These are phyloP conservation scores for Mormyrops boulengeri DNA, from an alignment of 2,797 vertebrate genomes.

Conservation along the genomic window DNA sequence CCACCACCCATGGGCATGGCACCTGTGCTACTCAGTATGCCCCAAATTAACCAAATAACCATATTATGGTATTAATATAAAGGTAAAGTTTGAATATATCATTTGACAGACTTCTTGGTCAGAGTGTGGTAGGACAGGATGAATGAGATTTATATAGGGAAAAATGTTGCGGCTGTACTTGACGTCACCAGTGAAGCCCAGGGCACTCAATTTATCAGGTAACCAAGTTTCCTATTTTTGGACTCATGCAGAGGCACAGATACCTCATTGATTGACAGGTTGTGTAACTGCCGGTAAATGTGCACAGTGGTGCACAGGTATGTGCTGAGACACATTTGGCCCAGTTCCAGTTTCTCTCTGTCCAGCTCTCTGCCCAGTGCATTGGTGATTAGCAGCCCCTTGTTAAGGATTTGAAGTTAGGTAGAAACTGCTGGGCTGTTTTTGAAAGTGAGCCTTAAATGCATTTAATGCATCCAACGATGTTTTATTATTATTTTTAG, in stretches of 20 bases:
- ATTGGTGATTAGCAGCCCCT: not conserved
- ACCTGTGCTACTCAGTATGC: not conserved
- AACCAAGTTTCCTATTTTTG: conserved; percentile 35
- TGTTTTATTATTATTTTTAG: not conserved
- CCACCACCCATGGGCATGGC: not conserved
- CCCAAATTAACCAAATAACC: not conserved
- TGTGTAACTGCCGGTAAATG: conserved; percentile 19
- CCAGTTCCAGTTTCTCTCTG: not conserved
- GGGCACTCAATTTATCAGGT: conserved; percentile 52
- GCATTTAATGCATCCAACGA: not conserved
- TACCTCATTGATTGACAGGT: conserved; percentile 42
- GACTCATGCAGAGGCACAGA: conserved; percentile 25
- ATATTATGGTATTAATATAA: not conserved
- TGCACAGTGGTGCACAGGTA: not conserved
- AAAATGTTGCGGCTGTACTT: not conserved
- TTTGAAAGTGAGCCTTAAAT: not conserved
- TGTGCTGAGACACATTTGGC: not conserved
- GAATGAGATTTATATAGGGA: not conserved
- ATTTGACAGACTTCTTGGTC: not conserved
- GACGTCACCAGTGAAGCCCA: conserved; percentile 28
- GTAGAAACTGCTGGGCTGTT: not conserved
- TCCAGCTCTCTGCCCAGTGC: not conserved
- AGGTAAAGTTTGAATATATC: not conserved
- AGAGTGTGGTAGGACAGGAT: not conserved
- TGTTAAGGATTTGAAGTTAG: not conserved